Evolutionary conservation across 2,888 invertebrate genomes (phyloP), one percentile per base, ranked within the genome.

Genomic region (Mamestra brassicae): DNA sequence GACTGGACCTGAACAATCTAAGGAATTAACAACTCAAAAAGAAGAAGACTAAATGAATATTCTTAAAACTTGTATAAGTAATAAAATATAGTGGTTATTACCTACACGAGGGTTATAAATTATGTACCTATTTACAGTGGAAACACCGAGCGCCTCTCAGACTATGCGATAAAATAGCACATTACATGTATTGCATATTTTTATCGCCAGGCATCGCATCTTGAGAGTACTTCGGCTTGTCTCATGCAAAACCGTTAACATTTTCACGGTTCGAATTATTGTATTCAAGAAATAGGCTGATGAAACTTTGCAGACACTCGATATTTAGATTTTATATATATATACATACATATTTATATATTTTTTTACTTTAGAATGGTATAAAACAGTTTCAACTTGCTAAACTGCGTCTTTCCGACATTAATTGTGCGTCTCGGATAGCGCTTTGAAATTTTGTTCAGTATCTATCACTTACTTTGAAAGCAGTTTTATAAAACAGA

Each of bases 181-280:
- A 74, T 74, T 64, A 42, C 64, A 17, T 5, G n/a, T 80, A 26
- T 54, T 36, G 64, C 52, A 64, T 64, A 69, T 45, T 42, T 60
- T 50, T 42, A 75, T 8, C 13, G 54, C n/a, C 42, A 74, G 75
- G 63, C 75, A 54, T 15, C 34, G n/a, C 26, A 2, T 54, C n/a
- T 34, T 17, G 26, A 34, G 1, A 38, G 17, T 52, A 52, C 42
- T 26, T 26, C 17, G 10, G 15, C 52, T 34, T 55, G 34, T 8
- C 52, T 17, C 47, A 47, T 52, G 78, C 42, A 13, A 26, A 45
- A 45, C 13, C 26, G 42, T 61, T 36, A 54, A 61, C 5, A 50
- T 54, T 50, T 47, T 57, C n/a, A n/a, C 13, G 42, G 45, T 17
- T 13, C 0, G 10, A 17, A 3, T n/a, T 34, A 3, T n/a, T 34